A percentile compares a stretch with the other conserved stretches of the same genome.
Conservation (phyloP, 1,140 invertebrate species). For the Bombus superbus region DNA sequence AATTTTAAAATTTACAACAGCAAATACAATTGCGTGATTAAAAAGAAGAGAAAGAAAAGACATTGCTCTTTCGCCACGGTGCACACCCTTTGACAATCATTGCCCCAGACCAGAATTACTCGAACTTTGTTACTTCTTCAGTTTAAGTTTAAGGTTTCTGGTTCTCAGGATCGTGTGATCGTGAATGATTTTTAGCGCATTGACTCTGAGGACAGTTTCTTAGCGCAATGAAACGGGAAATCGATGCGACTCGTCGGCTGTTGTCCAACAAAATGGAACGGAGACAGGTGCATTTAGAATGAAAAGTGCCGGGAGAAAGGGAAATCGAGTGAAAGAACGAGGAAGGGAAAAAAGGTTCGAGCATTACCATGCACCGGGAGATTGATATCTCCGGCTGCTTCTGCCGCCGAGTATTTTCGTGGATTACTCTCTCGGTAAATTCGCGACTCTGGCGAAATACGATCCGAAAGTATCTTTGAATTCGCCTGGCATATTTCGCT, state of each 20-base stretch:
- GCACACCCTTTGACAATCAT: no score
- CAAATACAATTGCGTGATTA: no score
- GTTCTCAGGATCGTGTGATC: neutral
- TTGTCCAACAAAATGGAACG: conserved; percentile 29
- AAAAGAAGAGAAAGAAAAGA: no score
- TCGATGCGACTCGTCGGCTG: conserved; percentile 25
- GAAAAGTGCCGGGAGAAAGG: conserved; percentile 28
- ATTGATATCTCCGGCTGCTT: conserved; percentile 9
- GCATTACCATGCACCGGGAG: conserved; percentile 4
- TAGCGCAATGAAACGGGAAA: conserved; percentile 4
- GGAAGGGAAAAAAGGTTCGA: conserved; percentile 6
- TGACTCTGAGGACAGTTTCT: neutral
- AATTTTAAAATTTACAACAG: no score
- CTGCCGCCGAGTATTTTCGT: conserved; percentile 1
- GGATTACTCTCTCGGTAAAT: conserved; percentile 14
- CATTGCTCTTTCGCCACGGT: no score
- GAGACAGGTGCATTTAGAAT: conserved; percentile 39
- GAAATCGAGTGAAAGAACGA: conserved; percentile 27
- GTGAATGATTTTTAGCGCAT: conserved; percentile 4
- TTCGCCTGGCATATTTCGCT: neutral
- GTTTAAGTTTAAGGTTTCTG: neutral
- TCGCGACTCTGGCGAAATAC: neutral
- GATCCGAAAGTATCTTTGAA: neutral
- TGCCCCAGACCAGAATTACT: no score
- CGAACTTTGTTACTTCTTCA: neutral